Conservation (phyloP, 2,797 vertebrate genomes). For the Alcedo quadribrachys region DNA sequence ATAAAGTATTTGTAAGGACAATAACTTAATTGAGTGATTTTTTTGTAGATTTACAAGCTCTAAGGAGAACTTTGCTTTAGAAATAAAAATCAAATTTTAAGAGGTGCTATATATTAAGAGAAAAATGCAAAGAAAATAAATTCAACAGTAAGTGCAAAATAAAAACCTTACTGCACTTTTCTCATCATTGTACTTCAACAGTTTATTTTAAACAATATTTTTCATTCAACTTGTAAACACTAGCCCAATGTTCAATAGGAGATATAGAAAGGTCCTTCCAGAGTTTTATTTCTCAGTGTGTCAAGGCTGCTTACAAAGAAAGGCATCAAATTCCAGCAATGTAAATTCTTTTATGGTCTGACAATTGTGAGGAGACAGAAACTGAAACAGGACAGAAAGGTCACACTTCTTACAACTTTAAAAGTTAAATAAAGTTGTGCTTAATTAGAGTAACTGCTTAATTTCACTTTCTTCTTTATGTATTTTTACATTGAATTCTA, state of each 20-base stretch:
- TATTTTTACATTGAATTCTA: background rate
- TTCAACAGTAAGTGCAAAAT: background rate
- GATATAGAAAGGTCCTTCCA: background rate
- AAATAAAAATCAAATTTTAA: background rate
- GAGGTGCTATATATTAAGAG: background rate
- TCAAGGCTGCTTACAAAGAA: background rate
- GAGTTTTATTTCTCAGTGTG: background rate
- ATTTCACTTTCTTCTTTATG: background rate
- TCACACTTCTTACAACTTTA: background rate
- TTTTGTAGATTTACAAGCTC: background rate
- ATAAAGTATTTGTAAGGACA: background rate
- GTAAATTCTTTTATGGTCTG: background rate
- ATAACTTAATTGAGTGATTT: background rate
- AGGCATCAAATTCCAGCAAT: background rate
- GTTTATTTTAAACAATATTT: background rate
- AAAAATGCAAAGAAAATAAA: conserved; percentile 16
- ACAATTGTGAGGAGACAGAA: background rate
- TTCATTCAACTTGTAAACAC: background rate
- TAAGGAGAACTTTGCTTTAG: background rate
- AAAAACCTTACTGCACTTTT: background rate
- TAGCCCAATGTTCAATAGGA: background rate
- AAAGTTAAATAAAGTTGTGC: background rate
- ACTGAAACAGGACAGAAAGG: background rate
- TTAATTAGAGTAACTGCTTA: background rate
- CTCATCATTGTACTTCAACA: background rate